Base-by-base conservation (phyloP, 1,140 invertebrate species). In the Apis laboriosa region DNA sequence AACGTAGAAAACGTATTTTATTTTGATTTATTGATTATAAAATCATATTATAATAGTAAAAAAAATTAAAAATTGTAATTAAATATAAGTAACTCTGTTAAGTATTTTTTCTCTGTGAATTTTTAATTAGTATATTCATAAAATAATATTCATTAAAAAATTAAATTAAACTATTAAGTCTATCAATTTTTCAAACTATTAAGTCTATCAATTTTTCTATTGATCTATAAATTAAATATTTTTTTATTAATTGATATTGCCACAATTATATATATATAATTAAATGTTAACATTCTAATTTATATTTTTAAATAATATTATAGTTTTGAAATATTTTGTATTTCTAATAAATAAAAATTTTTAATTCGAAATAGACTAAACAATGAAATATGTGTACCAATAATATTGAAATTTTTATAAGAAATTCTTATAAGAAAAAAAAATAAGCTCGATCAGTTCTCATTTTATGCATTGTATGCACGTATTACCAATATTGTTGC, bases 321-420 rank as follows among this genome's bases (percentile, higher is more conserved):
- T 11, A 61, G n/a, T n/a, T 61, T 61, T 61, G n/a, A 61, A 61
- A 61, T 21, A 24, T n/a, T 12, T 9, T 60, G 9, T 3, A 11
- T 21, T n/a, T 60, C 9, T 1, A 34, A 11, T 60, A 60, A 3
- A 60, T 9, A 60, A 9, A n/a, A 21, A 60, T 60, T 12, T 60
- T 60, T 9, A 60, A 60, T 60, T 60, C 21, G 11, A n/a, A n/a
- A 60, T 63, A 13, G 61, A 28, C 0, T 64, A 64, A 28, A 28
- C 5, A 17, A 24, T 61, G 5, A 61, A 61, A 63, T 19, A 67
- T 11, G 34, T 24, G 67, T 51, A 15, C 21, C 13, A 7, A 24
- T 70, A 61, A 63, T 51, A 51, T 43, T 75, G 73, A 51, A 63
- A 7, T 58, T n/a, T n/a, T n/a, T n/a, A n/a, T n/a, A n/a, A n/a